Evolutionary conservation across 2,888 invertebrate genomes (phyloP), one percentile per base, ranked within the genome.

Genomic region (Callyntrura guangdongensis): DNA sequence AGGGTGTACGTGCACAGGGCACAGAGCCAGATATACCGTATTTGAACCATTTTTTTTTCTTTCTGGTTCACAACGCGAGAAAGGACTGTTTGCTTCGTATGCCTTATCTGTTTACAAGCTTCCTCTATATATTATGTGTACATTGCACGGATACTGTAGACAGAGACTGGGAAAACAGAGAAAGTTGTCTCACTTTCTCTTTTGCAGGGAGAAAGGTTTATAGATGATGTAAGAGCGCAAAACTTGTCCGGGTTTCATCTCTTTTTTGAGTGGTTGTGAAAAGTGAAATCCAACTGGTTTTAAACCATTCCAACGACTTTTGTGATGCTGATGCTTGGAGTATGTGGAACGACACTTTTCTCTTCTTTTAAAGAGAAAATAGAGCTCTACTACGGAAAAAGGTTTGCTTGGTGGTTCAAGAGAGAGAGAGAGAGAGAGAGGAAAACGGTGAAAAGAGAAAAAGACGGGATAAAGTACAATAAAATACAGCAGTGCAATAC

Each of bases 251-350:
- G 74, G 2, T 47, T 72, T 74, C 22, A 49, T 49, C n/a, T 49
- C 74, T 74, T 12, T 67, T 74, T 25, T 69, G 74, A 74, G 74
- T 74, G 49, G 47, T 74, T 74, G n/a, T n/a, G 49, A 47, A 49
- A 74, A 74, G 49, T 74, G 74, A 74, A 74, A 74, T 74, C 74
- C 74, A 74, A 74, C 74, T 74, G 74, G 47, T 74, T 72, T 74
- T 74, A 74, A 74, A 49, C 74, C 74, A 74, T 49, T 74, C 49
- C 74, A 22, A 74, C 49, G 36, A 36, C 36, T 36, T 36, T 36
- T 36, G 36, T 36, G 36, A 36, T 36, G 6, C 6, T 47, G 74
- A 47, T 74, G 74, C 49, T 74, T 49, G 11, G 47, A 47, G 8
- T 27, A n/a, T 74, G 49, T 74, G 17, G 49, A 49, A 74, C 47